Percentiles rank a stretch among this genome's conserved stretches.
Evolutionary conservation across 92 coral and sea anemone genomes (phyloP).

Genomic region (Heteractis magnifica): DNA sequence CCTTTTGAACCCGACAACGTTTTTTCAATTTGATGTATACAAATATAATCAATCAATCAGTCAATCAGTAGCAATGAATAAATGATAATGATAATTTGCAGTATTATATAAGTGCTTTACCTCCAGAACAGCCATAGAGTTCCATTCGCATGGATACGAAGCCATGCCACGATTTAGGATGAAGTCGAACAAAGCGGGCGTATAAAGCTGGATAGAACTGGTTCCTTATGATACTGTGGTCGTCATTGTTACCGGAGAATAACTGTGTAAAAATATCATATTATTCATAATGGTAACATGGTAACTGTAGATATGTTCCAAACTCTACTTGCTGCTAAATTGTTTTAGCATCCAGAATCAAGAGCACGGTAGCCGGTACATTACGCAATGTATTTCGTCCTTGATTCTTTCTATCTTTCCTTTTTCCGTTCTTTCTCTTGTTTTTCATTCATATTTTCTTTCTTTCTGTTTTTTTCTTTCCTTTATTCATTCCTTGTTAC

Average conservation of each 20-base stretch:
- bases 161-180: conserved; percentile 1
- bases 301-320: background rate
- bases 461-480: too few species aligned
- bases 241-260: conserved; percentile 18
- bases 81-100: background rate
- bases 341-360: background rate
- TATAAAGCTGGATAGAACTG: conserved; percentile 10
- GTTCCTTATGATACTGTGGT: conserved; percentile 1
- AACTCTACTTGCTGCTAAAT: background rate
- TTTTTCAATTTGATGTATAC: too few species aligned
- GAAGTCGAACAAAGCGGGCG: conserved; percentile 24
- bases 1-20: too few species aligned
- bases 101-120: background rate
- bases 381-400: too few species aligned
- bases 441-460: too few species aligned
- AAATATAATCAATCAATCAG: too few species aligned
- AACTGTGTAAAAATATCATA: background rate
- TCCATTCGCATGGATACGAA: conserved; percentile 5
- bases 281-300: background rate
- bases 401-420: too few species aligned
- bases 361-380: too few species aligned
- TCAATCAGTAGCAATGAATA: too few species aligned
- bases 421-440: too few species aligned
- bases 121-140: conserved; percentile 21
- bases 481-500: too few species aligned